phyloP scores from a whole-genome alignment of 92 coral and sea anemone species.

The Galaxea fascicularis region DNA sequence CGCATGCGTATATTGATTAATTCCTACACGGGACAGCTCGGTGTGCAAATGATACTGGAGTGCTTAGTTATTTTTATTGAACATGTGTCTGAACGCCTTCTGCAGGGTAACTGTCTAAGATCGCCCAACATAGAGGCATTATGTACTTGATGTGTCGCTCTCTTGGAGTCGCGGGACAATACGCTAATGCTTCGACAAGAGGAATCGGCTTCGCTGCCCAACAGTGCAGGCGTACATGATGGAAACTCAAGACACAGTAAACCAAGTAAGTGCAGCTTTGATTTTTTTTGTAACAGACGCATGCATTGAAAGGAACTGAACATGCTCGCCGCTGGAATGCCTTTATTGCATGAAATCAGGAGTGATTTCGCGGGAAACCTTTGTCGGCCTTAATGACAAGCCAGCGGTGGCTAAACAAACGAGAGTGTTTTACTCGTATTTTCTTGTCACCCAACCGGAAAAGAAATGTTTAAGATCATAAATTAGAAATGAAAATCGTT shows the following conservation, averaged over 20 bases:
- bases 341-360: conserved; percentile 1
- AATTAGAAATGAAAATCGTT: not conserved
- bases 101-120: conserved; percentile 32
- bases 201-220: conserved; percentile 44
- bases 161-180: conserved; percentile 35
- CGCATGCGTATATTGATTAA: conserved; percentile 38
- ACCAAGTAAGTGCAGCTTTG: conserved; percentile 31
- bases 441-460: not conserved
- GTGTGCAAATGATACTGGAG: conserved; percentile 20
- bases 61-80: not conserved
- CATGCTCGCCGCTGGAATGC: not conserved
- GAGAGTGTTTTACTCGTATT: not conserved
- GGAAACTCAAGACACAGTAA: conserved; percentile 31
- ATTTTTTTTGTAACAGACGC: conserved; percentile 25
- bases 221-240: conserved; percentile 41
- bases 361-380: conserved; percentile 26
- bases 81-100: conserved; percentile 31
- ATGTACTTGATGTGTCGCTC: conserved; percentile 68
- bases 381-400: not conserved
- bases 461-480: not conserved
- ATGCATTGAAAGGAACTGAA: not conserved
- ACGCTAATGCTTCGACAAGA: conserved; percentile 68
- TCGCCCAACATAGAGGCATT: conserved; percentile 47
- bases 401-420: not conserved
- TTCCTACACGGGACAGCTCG: conserved; percentile 34